Conservation (phyloP, 2,797 vertebrate genomes). For the Borostomias antarcticus region DNA sequence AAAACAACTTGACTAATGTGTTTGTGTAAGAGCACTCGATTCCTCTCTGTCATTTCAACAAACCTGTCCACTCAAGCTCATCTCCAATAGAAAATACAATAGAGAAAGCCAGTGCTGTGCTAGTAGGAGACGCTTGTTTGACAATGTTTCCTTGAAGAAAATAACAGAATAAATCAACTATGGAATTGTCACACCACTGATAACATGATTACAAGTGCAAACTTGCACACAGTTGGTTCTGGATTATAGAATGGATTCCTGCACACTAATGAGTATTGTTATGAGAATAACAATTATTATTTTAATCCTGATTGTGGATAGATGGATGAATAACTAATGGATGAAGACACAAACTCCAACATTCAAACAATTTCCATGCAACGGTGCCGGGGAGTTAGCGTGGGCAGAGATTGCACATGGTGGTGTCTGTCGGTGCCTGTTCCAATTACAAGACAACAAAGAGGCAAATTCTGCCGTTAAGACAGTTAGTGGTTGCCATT, state of each 20-base stretch:
- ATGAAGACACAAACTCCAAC: neutral
- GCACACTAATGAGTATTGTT: neutral
- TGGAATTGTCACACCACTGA: neutral
- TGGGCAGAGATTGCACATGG: conserved; percentile 40
- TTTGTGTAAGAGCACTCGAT: conserved; percentile 55
- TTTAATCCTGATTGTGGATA: neutral
- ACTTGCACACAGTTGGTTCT: neutral
- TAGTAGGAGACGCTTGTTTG: conserved; percentile 19
- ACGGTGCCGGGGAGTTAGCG: conserved; percentile 44
- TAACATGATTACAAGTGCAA: neutral
- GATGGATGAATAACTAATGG: neutral
- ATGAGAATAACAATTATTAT: no score
- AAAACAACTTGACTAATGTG: conserved; percentile 69
- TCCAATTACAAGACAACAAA: conserved; percentile 58
- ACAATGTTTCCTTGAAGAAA: conserved; percentile 24
- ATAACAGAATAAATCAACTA: conserved; percentile 3
- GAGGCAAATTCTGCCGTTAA: conserved; percentile 41
- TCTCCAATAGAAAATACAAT: conserved; percentile 31
- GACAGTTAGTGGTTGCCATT: conserved; percentile 62
- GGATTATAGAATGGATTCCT: neutral
- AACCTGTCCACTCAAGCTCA: conserved; percentile 40
- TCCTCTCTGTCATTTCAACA: conserved; percentile 55
- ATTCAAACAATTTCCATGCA: conserved; percentile 26
- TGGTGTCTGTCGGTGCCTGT: conserved; percentile 48
- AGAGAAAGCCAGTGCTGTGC: conserved; percentile 16